Percentiles rank a stretch among this genome's conserved stretches.
Evolutionary conservation across 2,113 vertebrate species (phyloP).

Genomic region (Isichthys henryi): DNA sequence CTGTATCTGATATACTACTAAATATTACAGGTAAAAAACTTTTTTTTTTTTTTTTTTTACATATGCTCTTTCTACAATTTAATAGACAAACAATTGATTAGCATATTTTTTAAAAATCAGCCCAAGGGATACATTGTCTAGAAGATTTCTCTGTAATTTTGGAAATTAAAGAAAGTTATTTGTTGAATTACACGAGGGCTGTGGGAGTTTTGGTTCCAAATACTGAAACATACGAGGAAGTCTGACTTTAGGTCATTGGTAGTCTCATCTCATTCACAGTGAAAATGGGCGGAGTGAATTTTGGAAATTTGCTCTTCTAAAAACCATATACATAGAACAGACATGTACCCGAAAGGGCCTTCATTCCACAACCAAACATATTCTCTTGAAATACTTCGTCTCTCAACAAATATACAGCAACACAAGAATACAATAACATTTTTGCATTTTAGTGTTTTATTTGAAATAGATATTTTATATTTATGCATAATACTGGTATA

Average conservation of each 20-base stretch:
- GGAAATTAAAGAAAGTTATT: background rate
- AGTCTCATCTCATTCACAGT: background rate
- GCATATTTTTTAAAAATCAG: background rate
- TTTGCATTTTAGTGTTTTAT: too few relatives aligned
- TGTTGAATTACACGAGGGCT: background rate
- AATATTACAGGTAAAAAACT: background rate
- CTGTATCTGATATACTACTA: background rate
- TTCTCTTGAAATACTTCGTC: too few relatives aligned
- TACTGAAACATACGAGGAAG: background rate
- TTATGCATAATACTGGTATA: too few relatives aligned
- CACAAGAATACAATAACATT: too few relatives aligned
- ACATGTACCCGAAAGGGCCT: too few relatives aligned
- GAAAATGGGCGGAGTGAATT: background rate
- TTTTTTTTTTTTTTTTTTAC: background rate
- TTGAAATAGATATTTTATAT: too few relatives aligned
- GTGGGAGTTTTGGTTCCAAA: background rate
- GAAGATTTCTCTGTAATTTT: background rate
- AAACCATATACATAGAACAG: too few relatives aligned
- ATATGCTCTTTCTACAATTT: background rate
- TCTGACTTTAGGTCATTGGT: background rate
- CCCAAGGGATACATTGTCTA: background rate
- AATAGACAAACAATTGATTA: background rate
- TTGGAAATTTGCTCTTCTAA: background rate
- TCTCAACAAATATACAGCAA: too few relatives aligned
- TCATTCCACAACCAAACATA: too few relatives aligned